phyloP scores from a whole-genome alignment of 2,113 vertebrate genomes.

The Asarcornis scutulata region DNA sequence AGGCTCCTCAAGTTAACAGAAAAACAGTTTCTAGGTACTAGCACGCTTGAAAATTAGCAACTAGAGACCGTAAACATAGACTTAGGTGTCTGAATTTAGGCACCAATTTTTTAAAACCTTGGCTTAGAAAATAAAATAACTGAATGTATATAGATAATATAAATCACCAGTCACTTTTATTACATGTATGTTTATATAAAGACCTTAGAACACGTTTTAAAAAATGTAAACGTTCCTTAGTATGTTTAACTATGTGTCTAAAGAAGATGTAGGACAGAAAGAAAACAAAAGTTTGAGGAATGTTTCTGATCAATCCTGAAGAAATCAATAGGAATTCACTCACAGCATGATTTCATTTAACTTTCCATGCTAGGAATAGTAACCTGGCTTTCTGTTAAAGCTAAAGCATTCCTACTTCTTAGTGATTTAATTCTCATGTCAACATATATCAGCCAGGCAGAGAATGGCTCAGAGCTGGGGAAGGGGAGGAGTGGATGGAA shows the following conservation, averaged over 20 bases:
- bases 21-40: background rate
- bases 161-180: conserved; percentile 68
- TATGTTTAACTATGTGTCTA: conserved; percentile 68
- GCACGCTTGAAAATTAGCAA: conserved; percentile 50
- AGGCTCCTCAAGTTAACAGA: background rate
- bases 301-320: conserved; percentile 69
- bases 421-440: conserved; percentile 57
- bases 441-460: conserved; percentile 42
- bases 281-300: conserved; percentile 71
- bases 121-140: conserved; percentile 46
- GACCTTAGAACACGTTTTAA: conserved; percentile 57
- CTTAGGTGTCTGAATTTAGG: conserved; percentile 59
- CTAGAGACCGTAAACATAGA: conserved; percentile 29
- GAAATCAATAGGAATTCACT: conserved; percentile 64
- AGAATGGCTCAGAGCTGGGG: background rate
- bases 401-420: conserved; percentile 46
- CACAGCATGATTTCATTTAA: conserved; percentile 61
- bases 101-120: conserved; percentile 63
- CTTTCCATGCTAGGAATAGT: conserved; percentile 62
- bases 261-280: conserved; percentile 64
- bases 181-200: conserved; percentile 63
- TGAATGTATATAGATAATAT: conserved; percentile 59
- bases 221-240: conserved; percentile 63
- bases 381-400: conserved; percentile 57
- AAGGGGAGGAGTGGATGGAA: background rate